A percentile compares a stretch with the other conserved stretches of the same genome.
phyloP scores from a whole-genome alignment of 1,140 invertebrate species.

The Anoplophora glabripennis region DNA sequence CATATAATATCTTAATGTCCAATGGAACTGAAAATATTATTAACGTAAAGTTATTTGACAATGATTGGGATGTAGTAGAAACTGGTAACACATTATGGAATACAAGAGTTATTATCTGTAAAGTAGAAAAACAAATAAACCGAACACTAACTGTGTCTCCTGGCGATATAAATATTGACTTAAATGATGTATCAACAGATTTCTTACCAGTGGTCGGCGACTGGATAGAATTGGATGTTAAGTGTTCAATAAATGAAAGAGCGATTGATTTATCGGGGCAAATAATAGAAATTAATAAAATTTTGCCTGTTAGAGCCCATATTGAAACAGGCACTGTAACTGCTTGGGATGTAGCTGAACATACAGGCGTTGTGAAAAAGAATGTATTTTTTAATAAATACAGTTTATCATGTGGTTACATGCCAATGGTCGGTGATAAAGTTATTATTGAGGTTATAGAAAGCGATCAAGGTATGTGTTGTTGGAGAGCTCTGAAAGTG shows the following conservation, averaged over 20 bases:
- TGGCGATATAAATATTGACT: conserved; percentile 37
- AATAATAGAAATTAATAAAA: conserved; percentile 57
- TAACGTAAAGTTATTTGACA: neutral
- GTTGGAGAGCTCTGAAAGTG: conserved; percentile 61
- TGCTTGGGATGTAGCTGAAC: conserved; percentile 49
- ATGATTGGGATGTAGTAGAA: conserved; percentile 35
- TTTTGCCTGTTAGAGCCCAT: conserved; percentile 56
- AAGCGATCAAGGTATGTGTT: conserved; percentile 59
- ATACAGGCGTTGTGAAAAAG: conserved; percentile 54
- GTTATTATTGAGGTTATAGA: conserved; percentile 63
- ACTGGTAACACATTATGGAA: conserved; percentile 29
- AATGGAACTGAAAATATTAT: conserved; percentile 20
- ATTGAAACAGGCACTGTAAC: conserved; percentile 54
- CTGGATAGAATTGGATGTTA: conserved; percentile 59
- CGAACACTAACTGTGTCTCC: conserved; percentile 32
- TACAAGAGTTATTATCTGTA: conserved; percentile 34
- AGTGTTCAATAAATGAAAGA: conserved; percentile 55
- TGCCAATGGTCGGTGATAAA: conserved; percentile 56
- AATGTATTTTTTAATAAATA: conserved; percentile 56
- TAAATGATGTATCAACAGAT: conserved; percentile 43
- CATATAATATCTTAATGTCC: conserved; percentile 18
- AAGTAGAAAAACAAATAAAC: conserved; percentile 35
- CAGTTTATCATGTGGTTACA: conserved; percentile 53
- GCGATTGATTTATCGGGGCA: conserved; percentile 52
- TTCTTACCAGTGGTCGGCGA: conserved; percentile 61